Conservation (phyloP, 2,113 vertebrate species). For the Arothron firmamentum region DNA sequence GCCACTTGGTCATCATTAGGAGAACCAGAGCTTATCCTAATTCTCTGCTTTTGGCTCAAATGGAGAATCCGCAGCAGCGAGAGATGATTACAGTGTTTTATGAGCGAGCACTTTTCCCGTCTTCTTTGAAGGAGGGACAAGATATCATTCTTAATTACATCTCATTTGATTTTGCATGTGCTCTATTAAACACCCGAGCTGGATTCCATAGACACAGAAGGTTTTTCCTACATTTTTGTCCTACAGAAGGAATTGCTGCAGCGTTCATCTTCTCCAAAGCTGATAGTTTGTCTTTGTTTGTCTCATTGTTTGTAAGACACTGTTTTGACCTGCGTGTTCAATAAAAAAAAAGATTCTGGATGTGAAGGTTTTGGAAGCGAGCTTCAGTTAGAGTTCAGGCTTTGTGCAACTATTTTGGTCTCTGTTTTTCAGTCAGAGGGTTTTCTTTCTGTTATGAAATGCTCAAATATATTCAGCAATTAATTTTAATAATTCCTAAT, state of each 20-base stretch:
- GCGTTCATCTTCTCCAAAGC: slow-evolving; percentile 14
- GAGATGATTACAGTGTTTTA: slow-evolving; percentile 42
- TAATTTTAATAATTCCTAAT: slow-evolving; percentile 62
- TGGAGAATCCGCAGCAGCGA: slow-evolving; percentile 54
- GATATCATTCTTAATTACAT: slow-evolving; percentile 70
- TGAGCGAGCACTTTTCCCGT: slow-evolving; percentile 42
- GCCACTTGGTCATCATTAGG: slow-evolving; percentile 47
- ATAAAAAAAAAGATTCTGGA: slow-evolving; percentile 14
- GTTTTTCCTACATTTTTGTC: background rate
- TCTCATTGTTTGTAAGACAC: background rate
- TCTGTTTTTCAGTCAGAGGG: slow-evolving; percentile 27
- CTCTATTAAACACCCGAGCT: slow-evolving; percentile 38
- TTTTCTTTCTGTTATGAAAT: slow-evolving; percentile 48
- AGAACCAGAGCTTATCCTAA: slow-evolving; percentile 38
- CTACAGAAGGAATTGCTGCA: slow-evolving; percentile 7
- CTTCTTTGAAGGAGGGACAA: slow-evolving; percentile 45
- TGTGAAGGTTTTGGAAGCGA: background rate
- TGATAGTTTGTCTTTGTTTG: slow-evolving; percentile 32
- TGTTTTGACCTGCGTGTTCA: slow-evolving; percentile 9
- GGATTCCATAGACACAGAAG: slow-evolving; percentile 22
- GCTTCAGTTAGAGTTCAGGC: background rate
- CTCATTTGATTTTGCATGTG: slow-evolving; percentile 40
- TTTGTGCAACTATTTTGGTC: background rate
- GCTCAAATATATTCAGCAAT: slow-evolving; percentile 40
- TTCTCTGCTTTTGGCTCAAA: slow-evolving; percentile 42